Conservation (phyloP, 2,113 vertebrate genomes). For the Leucopsar rothschildi region DNA sequence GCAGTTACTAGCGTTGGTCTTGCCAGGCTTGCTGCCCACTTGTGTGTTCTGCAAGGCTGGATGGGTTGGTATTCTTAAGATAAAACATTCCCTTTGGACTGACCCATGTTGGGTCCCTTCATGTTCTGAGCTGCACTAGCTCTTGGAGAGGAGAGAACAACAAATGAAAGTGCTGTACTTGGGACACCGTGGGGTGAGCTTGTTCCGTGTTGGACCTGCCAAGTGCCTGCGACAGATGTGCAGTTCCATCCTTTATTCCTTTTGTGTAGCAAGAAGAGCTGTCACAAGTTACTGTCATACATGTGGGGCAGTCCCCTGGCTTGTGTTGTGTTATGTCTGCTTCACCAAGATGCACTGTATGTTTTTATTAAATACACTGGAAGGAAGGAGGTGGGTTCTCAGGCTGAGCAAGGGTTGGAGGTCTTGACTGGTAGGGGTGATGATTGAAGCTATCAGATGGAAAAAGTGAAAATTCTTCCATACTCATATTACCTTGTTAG, state of each 20-base stretch:
- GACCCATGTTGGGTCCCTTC: background rate
- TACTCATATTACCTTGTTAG: background rate
- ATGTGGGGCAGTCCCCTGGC: background rate
- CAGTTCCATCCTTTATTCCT: background rate
- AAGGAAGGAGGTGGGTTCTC: background rate
- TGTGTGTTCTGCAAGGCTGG: background rate
- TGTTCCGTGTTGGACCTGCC: fast-evolving
- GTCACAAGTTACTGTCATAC: background rate
- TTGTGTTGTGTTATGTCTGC: background rate
- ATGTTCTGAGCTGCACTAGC: background rate
- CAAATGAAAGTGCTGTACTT: background rate
- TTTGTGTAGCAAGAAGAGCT: background rate
- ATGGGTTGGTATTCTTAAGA: background rate
- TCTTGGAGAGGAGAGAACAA: background rate
- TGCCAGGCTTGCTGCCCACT: background rate
- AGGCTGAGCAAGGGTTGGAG: background rate
- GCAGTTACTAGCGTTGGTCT: background rate
- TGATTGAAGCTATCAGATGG: background rate
- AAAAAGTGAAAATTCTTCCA: background rate
- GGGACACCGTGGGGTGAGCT: background rate
- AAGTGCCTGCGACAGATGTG: background rate
- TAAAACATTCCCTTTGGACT: background rate
- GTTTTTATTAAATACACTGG: background rate
- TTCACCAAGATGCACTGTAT: background rate
- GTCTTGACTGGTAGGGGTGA: background rate